These are phyloP conservation scores for Aphis craccivora DNA, from an alignment of 1,140 invertebrate genomes.

Conservation along the genomic window DNA sequence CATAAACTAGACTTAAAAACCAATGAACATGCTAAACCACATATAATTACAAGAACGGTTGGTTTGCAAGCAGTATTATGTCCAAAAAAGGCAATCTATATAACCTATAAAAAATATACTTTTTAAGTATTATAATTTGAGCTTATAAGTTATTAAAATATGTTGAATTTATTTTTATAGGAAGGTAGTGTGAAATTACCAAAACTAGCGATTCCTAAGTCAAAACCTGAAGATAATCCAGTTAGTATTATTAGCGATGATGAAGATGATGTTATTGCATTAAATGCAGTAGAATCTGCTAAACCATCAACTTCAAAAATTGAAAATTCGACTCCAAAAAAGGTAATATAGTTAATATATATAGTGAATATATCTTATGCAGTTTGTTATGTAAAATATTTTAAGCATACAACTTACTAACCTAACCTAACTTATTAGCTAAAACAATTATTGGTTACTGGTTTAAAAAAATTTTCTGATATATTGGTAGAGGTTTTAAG, in stretches of 20 bases:
- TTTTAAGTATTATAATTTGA: background rate
- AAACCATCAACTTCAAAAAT: background rate
- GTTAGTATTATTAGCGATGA: background rate
- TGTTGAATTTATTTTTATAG: constrained; percentile 17
- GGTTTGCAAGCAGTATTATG: constrained; percentile 28
- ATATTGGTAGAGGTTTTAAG: too few relatives aligned
- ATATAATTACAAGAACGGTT: constrained; percentile 19
- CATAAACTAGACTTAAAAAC: background rate
- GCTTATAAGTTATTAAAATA: background rate
- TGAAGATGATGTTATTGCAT: background rate
- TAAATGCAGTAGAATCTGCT: background rate
- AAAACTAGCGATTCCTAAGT: background rate
- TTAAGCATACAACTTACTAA: background rate
- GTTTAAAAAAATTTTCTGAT: too few relatives aligned
- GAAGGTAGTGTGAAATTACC: background rate
- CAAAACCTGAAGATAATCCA: background rate
- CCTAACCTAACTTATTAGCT: too few relatives aligned
- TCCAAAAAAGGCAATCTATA: constrained; percentile 21
- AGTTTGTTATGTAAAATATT: background rate
- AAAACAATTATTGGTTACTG: too few relatives aligned
- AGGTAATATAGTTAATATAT: background rate
- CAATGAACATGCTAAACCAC: constrained; percentile 16
- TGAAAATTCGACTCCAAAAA: background rate
- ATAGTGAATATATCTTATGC: background rate
- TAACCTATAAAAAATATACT: background rate